phyloP scores from a whole-genome alignment of 2,797 vertebrate species.

The Enteromius thamalakanensis region DNA sequence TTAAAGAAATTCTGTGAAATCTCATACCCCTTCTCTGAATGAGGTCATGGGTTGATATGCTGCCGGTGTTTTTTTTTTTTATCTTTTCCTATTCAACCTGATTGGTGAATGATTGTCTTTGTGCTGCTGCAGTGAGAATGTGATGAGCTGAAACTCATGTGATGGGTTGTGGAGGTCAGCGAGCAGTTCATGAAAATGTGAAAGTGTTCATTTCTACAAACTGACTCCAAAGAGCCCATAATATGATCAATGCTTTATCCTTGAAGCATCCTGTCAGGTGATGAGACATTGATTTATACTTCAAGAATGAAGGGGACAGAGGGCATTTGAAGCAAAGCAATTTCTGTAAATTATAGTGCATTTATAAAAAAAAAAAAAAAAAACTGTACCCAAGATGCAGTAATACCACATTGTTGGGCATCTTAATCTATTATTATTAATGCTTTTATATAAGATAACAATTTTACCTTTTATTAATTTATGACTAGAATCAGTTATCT shows the following conservation, averaged over 20 bases:
- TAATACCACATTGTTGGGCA: too few species aligned
- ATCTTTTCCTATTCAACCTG: slow-evolving; percentile 11
- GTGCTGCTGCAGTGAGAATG: slow-evolving; percentile 24
- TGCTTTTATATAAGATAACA: too few species aligned
- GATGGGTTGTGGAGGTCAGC: slow-evolving; percentile 29
- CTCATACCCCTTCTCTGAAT: neutral
- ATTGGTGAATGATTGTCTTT: slow-evolving; percentile 51
- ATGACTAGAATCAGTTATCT: neutral
- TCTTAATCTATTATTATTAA: too few species aligned
- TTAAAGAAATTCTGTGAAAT: neutral
- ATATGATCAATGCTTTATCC: slow-evolving; percentile 21
- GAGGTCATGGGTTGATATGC: slow-evolving; percentile 39
- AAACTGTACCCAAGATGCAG: neutral
- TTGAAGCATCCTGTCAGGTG: slow-evolving; percentile 18
- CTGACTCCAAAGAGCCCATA: neutral
- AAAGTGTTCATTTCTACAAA: slow-evolving; percentile 4
- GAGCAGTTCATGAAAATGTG: slow-evolving; percentile 18
- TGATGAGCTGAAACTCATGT: slow-evolving; percentile 51
- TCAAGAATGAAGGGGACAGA: neutral
- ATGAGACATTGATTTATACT: neutral
- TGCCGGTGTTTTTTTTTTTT: slow-evolving; percentile 2
- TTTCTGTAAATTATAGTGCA: neutral
- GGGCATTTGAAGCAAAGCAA: neutral
- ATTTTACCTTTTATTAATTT: too few species aligned
- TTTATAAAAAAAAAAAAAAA: neutral